phyloP scores from a whole-genome alignment of 2,888 invertebrate genomes.

The Leucophenga montana region DNA sequence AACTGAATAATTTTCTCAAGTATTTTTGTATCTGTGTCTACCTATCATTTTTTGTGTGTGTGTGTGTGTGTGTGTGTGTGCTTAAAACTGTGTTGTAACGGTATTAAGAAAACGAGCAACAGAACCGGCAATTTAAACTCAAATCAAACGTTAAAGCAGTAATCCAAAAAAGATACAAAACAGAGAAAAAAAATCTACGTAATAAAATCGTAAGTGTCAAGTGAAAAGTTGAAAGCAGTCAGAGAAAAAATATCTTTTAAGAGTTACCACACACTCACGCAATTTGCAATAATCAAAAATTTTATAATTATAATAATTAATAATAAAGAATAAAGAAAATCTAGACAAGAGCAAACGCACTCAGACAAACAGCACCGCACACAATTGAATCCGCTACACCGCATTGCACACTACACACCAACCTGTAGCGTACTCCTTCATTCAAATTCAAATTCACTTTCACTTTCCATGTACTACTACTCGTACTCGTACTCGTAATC shows the following conservation, averaged over 20 bases:
- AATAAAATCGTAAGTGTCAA: not conserved
- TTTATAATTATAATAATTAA: conserved; percentile 1
- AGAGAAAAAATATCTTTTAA: not conserved
- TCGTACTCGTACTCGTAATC: too few relatives aligned
- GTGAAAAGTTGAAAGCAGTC: conserved; percentile 18
- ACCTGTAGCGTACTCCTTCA: conserved; percentile 36
- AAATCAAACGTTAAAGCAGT: not conserved
- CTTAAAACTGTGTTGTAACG: conserved; percentile 46
- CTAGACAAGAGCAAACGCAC: too few relatives aligned
- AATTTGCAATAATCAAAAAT: conserved; percentile 24
- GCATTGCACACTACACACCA: conserved; percentile 16
- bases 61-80: conserved; percentile 18
- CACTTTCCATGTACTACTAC: not conserved
- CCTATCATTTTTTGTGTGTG: conserved; percentile 1
- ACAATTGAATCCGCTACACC: conserved; percentile 17
- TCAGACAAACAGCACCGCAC: conserved; percentile 17
- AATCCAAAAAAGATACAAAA: not conserved
- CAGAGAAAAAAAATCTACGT: too few relatives aligned
- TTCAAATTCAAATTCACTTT: conserved; percentile 25
- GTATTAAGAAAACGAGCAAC: conserved; percentile 44
- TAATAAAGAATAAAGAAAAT: conserved; percentile 20
- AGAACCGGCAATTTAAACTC: conserved; percentile 5
- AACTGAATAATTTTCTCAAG: conserved; percentile 48
- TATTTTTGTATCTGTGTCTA: conserved; percentile 11
- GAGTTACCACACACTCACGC: not conserved